Base-by-base conservation (phyloP, 2,797 vertebrate genomes). In the Jordanella pulchra region DNA sequence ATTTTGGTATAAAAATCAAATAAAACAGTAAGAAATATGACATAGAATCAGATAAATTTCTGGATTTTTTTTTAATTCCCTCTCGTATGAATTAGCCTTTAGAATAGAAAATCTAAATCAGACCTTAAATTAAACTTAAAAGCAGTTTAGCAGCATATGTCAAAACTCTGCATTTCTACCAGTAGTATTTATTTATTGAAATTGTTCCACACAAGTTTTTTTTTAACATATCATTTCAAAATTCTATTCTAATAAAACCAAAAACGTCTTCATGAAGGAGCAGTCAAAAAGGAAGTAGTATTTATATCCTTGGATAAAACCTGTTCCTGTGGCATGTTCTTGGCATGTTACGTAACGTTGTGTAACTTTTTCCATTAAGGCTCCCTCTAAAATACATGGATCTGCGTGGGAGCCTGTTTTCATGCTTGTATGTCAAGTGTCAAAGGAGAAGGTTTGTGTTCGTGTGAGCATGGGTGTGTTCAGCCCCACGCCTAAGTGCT, bases 331-430 rank as follows among this genome's bases (percentile, higher is more conserved):
- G 45, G 72, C 67, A 39, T 74, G 68, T 78, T 65, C 78, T 32
- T 61, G 64, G 61, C 28, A 61, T 70, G 73, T 92, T 86, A 83
- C 60, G 69, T 85, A 87, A 89, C 63, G 45, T 75, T 84, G 84
- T 76, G 73, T 67, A 73, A 61, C 80, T 77, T 44, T 80, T 60
- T 75, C 75, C 60, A 88, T 84, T 79, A 80, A 58, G 0, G 9
- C 72, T 30, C 15, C 68, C 73, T 76, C 67, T 67, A 53, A 75
- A 84, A 70, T 70, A 78, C 70, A 77, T 63, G 53, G 67, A 44
- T 83, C 69, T 79, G 71, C 17, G 18, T 74, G 63, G 51, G 67
- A 75, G 77, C 65, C 32, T 12, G 44, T 47, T 73, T 71, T 69
- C 73, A 67, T 63, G 53, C 42, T 50, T 35, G 63, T 27, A 50